phyloP scores from a whole-genome alignment of 2,797 vertebrate species.

The Chelonia mydas region DNA sequence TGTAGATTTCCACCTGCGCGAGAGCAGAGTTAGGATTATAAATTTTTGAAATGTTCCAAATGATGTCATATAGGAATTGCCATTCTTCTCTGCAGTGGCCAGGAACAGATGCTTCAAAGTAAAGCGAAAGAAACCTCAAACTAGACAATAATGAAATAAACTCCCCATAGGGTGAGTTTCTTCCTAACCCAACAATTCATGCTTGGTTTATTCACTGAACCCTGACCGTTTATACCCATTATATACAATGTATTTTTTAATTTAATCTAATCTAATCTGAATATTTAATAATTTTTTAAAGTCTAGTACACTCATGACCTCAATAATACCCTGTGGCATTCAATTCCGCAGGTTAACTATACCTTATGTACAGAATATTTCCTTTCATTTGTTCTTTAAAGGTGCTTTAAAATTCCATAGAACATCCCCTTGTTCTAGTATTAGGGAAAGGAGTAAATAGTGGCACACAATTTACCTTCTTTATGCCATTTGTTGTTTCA shows the following conservation, averaged over 20 bases:
- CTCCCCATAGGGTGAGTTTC: background rate
- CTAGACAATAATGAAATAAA: background rate
- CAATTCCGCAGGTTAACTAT: background rate
- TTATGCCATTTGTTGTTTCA: background rate
- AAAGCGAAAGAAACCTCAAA: background rate
- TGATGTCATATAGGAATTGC: background rate
- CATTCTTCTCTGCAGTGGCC: background rate
- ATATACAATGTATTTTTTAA: no score
- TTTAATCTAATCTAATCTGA: background rate
- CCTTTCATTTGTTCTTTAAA: background rate
- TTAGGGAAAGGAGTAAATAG: background rate
- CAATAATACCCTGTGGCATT: background rate
- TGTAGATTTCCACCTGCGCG: no score
- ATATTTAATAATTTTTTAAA: background rate
- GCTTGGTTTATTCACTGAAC: background rate
- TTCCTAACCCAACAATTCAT: background rate
- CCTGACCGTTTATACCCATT: background rate
- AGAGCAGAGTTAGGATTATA: background rate
- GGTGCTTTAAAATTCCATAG: background rate
- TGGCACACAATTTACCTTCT: background rate
- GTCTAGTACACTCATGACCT: background rate
- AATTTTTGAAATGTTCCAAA: background rate
- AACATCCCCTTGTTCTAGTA: background rate
- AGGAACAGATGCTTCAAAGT: background rate
- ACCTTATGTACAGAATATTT: background rate